Conservation (phyloP, 2,888 invertebrate genomes). For the Lutraria lutraria region DNA sequence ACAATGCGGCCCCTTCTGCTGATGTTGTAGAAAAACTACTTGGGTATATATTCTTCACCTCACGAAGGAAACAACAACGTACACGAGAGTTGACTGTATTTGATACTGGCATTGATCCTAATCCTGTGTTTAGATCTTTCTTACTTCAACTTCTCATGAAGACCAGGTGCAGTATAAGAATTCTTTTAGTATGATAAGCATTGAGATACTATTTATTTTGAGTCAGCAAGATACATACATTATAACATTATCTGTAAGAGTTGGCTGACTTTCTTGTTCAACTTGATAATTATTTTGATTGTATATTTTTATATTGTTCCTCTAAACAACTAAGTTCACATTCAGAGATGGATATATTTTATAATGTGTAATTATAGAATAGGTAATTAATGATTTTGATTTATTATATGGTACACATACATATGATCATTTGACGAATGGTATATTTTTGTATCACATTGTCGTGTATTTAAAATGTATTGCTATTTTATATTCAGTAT, state of each 20-base stretch:
- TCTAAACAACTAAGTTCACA: no score
- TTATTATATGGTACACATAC: not conserved
- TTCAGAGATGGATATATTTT: no score
- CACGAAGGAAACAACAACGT: constrained; percentile 33
- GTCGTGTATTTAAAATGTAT: not conserved
- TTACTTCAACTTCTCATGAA: constrained; percentile 79
- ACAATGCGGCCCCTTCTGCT: constrained; percentile 48
- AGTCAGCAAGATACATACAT: no score
- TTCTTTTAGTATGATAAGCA: not conserved
- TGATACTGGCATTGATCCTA: constrained; percentile 78
- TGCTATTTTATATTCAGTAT: not conserved
- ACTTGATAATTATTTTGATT: not conserved
- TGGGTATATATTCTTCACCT: constrained; percentile 40
- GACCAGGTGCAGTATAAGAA: constrained; percentile 67
- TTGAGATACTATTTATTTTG: not conserved
- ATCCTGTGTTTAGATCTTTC: constrained; percentile 82
- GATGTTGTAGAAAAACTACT: constrained; percentile 53
- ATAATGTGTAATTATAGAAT: not conserved
- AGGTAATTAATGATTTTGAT: not conserved
- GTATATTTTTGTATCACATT: not conserved
- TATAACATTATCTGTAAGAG: not conserved
- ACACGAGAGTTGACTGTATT: constrained; percentile 75
- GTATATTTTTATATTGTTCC: no score
- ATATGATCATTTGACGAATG: not conserved
- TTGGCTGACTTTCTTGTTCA: not conserved